Conservation (phyloP, 1,140 invertebrate species). For the Stegodyphus dumicola region DNA sequence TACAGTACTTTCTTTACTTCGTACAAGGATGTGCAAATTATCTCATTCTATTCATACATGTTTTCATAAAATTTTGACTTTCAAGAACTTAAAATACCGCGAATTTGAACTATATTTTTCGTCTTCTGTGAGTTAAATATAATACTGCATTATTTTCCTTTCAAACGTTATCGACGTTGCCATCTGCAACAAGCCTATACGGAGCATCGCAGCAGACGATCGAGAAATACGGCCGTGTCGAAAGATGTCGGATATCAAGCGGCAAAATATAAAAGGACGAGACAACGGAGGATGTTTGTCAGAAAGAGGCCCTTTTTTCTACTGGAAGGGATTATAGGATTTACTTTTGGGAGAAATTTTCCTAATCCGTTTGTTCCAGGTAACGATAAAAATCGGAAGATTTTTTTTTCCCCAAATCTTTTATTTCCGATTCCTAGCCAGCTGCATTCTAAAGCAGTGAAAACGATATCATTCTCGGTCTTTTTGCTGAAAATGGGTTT, state of each 20-base stretch:
- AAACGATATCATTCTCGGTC: conserved; percentile 34
- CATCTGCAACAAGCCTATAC: too few species aligned
- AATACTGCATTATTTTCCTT: too few species aligned
- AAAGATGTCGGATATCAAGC: conserved; percentile 17
- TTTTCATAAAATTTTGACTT: too few species aligned
- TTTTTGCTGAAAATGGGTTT: background rate
- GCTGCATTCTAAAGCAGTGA: conserved; percentile 9
- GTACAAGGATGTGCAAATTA: too few species aligned
- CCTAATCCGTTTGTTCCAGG: conserved; percentile 48
- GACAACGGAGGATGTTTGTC: background rate
- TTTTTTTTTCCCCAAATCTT: background rate
- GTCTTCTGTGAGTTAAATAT: too few species aligned
- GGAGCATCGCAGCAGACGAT: too few species aligned
- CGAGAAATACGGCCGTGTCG: conserved; percentile 5
- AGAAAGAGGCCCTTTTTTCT: conserved; percentile 5
- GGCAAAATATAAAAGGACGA: conserved; percentile 16
- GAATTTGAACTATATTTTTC: too few species aligned
- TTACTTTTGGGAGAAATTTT: conserved; percentile 40
- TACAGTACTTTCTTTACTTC: too few species aligned
- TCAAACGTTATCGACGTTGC: too few species aligned
- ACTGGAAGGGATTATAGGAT: conserved; percentile 27
- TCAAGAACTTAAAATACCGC: too few species aligned
- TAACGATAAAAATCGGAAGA: conserved; percentile 48
- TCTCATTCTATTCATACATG: too few species aligned
- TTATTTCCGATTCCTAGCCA: background rate